These are phyloP conservation scores for Sorex araneus DNA, from an alignment of 2,113 vertebrate genomes.

Conservation along the genomic window DNA sequence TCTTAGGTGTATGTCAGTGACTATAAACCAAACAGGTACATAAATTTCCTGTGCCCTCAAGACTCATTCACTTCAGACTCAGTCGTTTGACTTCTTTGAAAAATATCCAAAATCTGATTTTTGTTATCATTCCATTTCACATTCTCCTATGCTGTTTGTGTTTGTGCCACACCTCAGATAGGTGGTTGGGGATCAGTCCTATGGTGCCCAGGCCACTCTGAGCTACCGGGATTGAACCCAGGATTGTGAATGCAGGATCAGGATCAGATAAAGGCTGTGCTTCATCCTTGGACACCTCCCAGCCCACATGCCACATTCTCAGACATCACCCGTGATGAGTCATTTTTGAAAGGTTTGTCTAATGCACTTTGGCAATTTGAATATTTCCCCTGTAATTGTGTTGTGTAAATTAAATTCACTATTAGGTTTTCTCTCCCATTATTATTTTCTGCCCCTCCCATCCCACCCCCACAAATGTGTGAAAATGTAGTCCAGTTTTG, in stretches of 20 bases:
- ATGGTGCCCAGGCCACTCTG: too few species aligned
- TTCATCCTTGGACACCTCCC: too few species aligned
- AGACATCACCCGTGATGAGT: background rate
- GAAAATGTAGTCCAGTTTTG: background rate
- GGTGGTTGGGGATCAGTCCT: too few species aligned
- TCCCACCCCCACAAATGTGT: too few species aligned
- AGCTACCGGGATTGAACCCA: too few species aligned
- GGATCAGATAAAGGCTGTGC: too few species aligned
- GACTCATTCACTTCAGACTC: background rate
- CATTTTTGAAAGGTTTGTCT: conserved; percentile 8
- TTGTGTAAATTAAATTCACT: background rate
- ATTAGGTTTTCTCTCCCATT: conserved; percentile 41
- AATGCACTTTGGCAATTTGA: background rate
- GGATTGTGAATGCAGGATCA: too few species aligned
- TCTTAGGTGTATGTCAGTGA: background rate
- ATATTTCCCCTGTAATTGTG: conserved; percentile 1
- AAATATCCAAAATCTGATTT: conserved; percentile 4
- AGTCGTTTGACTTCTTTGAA: background rate
- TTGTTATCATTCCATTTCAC: background rate
- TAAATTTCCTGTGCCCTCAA: background rate
- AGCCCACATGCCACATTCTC: background rate
- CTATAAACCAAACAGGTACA: background rate
- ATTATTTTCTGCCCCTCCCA: background rate
- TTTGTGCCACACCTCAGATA: too few species aligned
- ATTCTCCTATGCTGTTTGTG: too few species aligned